Base-by-base conservation (phyloP, 1,140 invertebrate species). In the Leguminivora glycinivorella region DNA sequence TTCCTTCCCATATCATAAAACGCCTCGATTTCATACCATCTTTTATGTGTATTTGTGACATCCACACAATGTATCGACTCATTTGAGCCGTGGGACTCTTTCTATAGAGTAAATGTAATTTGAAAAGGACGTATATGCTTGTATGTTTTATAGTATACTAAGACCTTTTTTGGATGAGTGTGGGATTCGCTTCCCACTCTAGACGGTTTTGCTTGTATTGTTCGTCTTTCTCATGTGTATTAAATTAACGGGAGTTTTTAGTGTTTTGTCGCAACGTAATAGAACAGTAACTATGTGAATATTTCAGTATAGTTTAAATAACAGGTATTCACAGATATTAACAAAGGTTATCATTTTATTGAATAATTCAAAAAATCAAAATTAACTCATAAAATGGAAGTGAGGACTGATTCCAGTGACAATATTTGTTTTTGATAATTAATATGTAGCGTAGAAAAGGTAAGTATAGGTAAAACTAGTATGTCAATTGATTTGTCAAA, bases 211-310 rank as follows among this genome's bases (percentile, higher is more conserved):
- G 19, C 47, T 52, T 19, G 17, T 19, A 52, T 52, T 52, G 47
- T 52, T 52, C 14, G 3, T 22, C 19, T 52, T 52, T 52, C 7
- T 22, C 47, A 22, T 22, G 19, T 52, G 47, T 4, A 52, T 52
- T 52, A 52, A 52, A 43, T 43, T 43, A 43, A 52, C 47, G 19
- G 17, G 6, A 22, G 0, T 9, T 22, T 52, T 22, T 22, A 19
- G 47, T 52, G 19, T 52, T 52, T 52, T 52, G 17, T 52, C 47
- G 7, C 10, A 52, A 52, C 9, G 47, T 52, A 52, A 52, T 52
- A 9, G 10, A 43, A 19, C 6, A 5, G n/a, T 47, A n/a, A 3
- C 47, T 22, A 52, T 22, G 47, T 22, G 17, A 52, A 22, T 19
- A 22, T 22, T 52, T n/a, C 34, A 38, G 34, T 14, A 17, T 52